A percentile compares a stretch with the other conserved stretches of the same genome.
Evolutionary conservation across 1,140 invertebrate genomes (phyloP).

Genomic region (Bradysia coprophila): DNA sequence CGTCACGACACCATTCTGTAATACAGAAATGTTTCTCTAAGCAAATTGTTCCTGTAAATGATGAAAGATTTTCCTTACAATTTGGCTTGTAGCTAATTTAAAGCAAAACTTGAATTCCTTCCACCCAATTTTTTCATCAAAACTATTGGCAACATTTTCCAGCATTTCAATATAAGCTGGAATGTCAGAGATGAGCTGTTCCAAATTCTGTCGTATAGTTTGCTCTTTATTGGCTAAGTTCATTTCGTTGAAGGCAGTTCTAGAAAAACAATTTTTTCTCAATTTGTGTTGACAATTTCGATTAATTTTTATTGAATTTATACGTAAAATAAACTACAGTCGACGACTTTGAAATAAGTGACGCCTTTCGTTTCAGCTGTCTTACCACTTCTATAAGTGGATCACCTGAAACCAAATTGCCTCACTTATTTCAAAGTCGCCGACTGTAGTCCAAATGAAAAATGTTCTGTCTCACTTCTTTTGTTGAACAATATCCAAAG

Average conservation of each 20-base stretch:
- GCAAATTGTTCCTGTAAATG: too few relatives aligned
- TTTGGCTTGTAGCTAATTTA: conserved; percentile 46
- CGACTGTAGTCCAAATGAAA: not conserved
- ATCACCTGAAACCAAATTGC: too few relatives aligned
- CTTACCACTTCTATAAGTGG: too few relatives aligned
- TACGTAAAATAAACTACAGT: too few relatives aligned
- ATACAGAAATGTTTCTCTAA: conserved; percentile 6
- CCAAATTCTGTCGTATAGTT: conserved; percentile 36
- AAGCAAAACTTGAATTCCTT: conserved; percentile 51
- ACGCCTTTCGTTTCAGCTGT: too few relatives aligned
- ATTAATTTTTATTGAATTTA: too few relatives aligned
- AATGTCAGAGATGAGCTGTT: conserved; percentile 39
- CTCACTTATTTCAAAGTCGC: too few relatives aligned
- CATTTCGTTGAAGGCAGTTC: conserved; percentile 38
- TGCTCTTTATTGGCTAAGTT: conserved; percentile 33
- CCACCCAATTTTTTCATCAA: conserved; percentile 44
- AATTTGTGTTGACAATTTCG: conserved; percentile 1
- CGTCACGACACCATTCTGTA: conserved; percentile 32
- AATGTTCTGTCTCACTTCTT: conserved; percentile 11
- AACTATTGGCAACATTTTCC: conserved; percentile 35
- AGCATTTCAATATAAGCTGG: conserved; percentile 38
- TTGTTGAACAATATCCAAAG: conserved; percentile 17
- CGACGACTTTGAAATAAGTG: too few relatives aligned
- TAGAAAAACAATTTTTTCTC: conserved; percentile 11
- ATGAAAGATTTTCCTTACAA: conserved; percentile 32